These are phyloP conservation scores for Oplegnathus fasciatus DNA, from an alignment of 2,113 vertebrate genomes.

Conservation along the genomic window DNA sequence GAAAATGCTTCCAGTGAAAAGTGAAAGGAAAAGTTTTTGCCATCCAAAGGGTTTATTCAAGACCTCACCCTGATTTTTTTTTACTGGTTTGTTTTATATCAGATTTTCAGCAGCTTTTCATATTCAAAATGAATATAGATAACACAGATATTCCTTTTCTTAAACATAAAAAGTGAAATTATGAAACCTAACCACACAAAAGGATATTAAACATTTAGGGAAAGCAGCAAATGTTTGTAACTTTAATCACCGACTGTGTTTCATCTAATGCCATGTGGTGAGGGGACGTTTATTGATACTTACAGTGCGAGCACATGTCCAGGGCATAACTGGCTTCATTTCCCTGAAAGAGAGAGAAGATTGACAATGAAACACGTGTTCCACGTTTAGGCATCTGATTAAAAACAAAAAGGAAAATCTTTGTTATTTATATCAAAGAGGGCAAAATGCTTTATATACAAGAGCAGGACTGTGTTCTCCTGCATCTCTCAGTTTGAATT, in stretches of 20 bases:
- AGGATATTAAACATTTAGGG: too few species aligned
- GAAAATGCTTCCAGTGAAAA: not conserved
- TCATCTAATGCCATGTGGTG: not conserved
- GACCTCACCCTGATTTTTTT: not conserved
- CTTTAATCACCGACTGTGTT: not conserved
- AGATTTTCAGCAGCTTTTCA: too few species aligned
- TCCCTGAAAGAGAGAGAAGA: constrained; percentile 86
- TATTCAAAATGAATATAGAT: not conserved
- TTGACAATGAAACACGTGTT: not conserved
- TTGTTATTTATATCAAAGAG: not conserved
- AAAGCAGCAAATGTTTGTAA: not conserved
- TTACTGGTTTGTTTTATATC: not conserved
- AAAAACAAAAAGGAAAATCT: not conserved
- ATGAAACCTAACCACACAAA: too few species aligned
- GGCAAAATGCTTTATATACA: not conserved
- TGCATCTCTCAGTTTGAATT: not conserved
- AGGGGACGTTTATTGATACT: constrained; percentile 78
- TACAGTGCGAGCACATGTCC: constrained; percentile 99
- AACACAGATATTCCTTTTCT: not conserved
- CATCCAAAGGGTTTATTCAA: not conserved
- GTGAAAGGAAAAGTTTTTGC: not conserved
- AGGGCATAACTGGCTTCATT: constrained; percentile 97
- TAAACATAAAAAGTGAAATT: too few species aligned
- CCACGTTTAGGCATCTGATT: not conserved
- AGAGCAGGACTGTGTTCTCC: not conserved